phyloP scores from a whole-genome alignment of 2,113 vertebrate genomes.

The Plecturocebus donacophilus region DNA sequence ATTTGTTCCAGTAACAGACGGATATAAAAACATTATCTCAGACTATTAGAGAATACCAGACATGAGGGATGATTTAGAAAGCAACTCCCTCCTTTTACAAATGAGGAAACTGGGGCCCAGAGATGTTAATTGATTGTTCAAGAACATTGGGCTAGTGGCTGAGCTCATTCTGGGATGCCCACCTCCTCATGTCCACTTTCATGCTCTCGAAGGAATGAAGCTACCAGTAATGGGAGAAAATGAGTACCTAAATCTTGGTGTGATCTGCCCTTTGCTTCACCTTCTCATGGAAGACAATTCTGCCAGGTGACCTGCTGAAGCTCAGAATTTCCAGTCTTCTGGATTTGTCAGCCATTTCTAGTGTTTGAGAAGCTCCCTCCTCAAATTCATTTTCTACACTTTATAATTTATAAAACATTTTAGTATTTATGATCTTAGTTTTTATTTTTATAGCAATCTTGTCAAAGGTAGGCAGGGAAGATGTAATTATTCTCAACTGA shows the following conservation, averaged over 20 bases:
- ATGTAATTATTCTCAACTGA: neutral
- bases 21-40: neutral
- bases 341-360: no score
- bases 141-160: neutral
- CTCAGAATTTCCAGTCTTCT: neutral
- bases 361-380: neutral
- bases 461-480: neutral
- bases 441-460: neutral
- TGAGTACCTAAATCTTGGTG: neutral
- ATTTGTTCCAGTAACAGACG: neutral
- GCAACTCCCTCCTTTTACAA: neutral
- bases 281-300: neutral
- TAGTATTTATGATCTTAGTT: neutral
- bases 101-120: neutral
- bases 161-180: neutral
- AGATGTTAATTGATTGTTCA: neutral
- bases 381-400: neutral
- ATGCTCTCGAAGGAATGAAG: neutral
- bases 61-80: neutral
- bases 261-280: neutral
- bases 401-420: neutral
- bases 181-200: neutral
- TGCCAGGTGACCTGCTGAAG: neutral
- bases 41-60: neutral
- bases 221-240: neutral